A percentile compares a stretch with the other conserved stretches of the same genome.
These are phyloP conservation scores for Epizoanthus illoricatus DNA, from an alignment of 92 coral and sea anemone genomes.

Conservation along the genomic window DNA sequence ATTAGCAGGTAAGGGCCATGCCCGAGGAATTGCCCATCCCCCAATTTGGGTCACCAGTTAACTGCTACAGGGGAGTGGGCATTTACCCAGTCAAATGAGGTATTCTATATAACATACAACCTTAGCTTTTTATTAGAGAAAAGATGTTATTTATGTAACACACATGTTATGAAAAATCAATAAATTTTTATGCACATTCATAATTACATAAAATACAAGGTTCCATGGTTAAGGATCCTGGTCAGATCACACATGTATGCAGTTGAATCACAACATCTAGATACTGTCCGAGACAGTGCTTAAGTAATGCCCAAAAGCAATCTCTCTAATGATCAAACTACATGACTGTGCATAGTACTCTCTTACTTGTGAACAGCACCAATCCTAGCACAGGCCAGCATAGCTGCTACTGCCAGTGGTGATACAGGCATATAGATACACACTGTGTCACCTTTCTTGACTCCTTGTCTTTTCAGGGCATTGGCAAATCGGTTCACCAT, in stretches of 20 bases:
- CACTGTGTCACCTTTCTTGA: slow-evolving; percentile 94
- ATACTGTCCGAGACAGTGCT: not conserved
- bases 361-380: slow-evolving; percentile 95
- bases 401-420: slow-evolving; percentile 95
- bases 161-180: not conserved
- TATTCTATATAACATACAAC: too few species aligned
- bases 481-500: slow-evolving; percentile 93
- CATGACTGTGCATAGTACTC: not conserved
- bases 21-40: too few species aligned
- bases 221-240: not conserved
- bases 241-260: too few species aligned
- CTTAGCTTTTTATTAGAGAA: too few species aligned
- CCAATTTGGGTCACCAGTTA: too few species aligned
- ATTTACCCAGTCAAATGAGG: too few species aligned
- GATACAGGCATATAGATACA: slow-evolving; percentile 97
- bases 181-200: not conserved
- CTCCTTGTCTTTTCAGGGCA: slow-evolving; percentile 82
- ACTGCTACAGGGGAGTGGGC: too few species aligned
- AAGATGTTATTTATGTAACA: too few species aligned
- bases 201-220: not conserved
- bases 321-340: too few species aligned
- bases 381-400: slow-evolving; percentile 98
- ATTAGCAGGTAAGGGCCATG: too few species aligned
- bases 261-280: not conserved
- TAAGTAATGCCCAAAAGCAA: not conserved